Evolutionary conservation across 2,888 invertebrate genomes (phyloP), one percentile per base, ranked within the genome.

Genomic region (Hypselothyrea guttata): DNA sequence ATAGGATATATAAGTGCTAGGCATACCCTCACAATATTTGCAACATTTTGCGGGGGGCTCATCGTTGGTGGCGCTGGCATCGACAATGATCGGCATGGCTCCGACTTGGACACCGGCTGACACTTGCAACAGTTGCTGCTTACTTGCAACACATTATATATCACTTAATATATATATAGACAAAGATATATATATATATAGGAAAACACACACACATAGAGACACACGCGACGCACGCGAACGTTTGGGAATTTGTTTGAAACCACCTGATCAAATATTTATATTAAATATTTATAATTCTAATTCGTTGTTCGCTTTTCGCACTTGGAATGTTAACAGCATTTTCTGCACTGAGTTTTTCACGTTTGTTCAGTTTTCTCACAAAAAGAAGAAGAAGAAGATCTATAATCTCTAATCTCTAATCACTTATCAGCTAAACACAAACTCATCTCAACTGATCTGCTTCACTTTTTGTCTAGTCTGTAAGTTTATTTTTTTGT

Each of bases 31-130:
- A 94, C 95, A 95, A 92, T 95, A 95, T 93, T 94, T 95, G 94
- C 95, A 95, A 94, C 95, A 95, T 92, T 95, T 95, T 91, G 95
- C 94, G 93, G 95, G 94, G 92, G 95, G 95, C 92, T 93, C 93
- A 91, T 92, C 93, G 83, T 83, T 79, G 78, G 58, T 59, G 91
- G 30, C n/a, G 30, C 58, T 69, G 91, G 90, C 90, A 90, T 92
- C 92, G 90, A 91, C 92, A 91, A 92, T 92, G 90, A 92, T 92
- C 91, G 92, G 92, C 92, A 92, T 92, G 90, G 89, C 42, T 27
- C 27, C 45, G 46, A 34, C 47, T 31, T 38, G 13, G 13, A 41
- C 49, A 45, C 45, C 46, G 45, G 22, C 22, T 22, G 22, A 40
- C 34, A 8, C 31, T 16, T 22, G 12, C 35, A 27, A 30, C 37